Conservation (phyloP, 2,797 vertebrate genomes). For the Bradypus variegatus region DNA sequence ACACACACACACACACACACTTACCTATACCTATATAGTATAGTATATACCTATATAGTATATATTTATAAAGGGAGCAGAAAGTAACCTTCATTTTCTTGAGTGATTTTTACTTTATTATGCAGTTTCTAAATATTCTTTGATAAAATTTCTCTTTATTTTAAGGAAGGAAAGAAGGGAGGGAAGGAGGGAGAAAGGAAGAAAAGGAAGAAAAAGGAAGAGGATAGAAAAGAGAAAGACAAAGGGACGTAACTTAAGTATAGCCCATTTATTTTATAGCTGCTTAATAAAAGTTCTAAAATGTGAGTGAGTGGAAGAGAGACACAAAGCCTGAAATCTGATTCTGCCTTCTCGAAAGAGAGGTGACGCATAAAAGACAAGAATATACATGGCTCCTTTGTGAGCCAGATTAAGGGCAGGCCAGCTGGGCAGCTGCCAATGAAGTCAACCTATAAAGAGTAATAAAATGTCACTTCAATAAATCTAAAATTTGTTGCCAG, state of each 20-base stretch:
- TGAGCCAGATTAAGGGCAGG: not conserved
- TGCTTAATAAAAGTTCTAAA: not conserved
- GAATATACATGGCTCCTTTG: not conserved
- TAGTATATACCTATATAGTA: not conserved
- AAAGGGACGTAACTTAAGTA: not conserved
- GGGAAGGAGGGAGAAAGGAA: not conserved
- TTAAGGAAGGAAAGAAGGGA: not conserved
- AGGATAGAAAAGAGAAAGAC: not conserved
- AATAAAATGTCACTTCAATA: not conserved
- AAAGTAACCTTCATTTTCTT: not conserved
- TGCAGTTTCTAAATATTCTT: not conserved
- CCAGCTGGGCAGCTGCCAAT: not conserved
- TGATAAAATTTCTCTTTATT: not conserved
- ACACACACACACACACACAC: no score
- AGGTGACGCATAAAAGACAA: not conserved
- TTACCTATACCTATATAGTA: not conserved
- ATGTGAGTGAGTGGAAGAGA: not conserved
- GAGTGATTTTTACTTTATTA: conserved; percentile 11
- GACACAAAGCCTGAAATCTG: not conserved
- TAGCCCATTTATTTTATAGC: not conserved
- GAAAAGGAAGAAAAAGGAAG: not conserved
- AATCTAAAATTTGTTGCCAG: conserved; percentile 7
- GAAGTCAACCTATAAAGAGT: not conserved
- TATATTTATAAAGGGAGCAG: not conserved
- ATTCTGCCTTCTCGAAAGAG: not conserved